Conservation (phyloP, 1,140 invertebrate species). For the Hylyphantes graminicola region DNA sequence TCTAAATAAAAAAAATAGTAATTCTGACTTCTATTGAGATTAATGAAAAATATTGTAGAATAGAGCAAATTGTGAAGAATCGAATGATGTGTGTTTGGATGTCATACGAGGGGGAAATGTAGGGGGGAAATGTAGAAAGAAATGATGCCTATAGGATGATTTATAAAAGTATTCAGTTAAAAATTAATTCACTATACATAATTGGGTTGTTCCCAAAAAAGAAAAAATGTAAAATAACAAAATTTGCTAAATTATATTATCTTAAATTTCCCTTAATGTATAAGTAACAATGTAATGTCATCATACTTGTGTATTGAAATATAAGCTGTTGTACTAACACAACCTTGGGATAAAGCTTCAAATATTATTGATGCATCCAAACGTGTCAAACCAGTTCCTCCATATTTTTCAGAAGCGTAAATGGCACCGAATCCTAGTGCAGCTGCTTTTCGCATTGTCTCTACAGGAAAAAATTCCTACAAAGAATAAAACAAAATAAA, state of each 20-base stretch:
- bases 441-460: slow-evolving; percentile 69
- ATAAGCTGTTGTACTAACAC: slow-evolving; percentile 75
- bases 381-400: slow-evolving; percentile 72
- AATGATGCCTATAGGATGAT: no score
- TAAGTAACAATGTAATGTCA: no score
- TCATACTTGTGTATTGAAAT: slow-evolving; percentile 75
- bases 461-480: slow-evolving; percentile 69
- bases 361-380: slow-evolving; percentile 75
- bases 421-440: slow-evolving; percentile 74
- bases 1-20: no score
- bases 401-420: slow-evolving; percentile 72
- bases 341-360: slow-evolving; percentile 75
- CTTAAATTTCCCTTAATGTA: slow-evolving; percentile 67
- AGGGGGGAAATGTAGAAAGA: no score
- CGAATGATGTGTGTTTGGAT: no score
- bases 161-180: no score
- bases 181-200: no score
- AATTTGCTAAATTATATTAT: background rate
- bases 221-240: background rate
- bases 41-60: no score
- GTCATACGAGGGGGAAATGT: no score
- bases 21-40: no score
- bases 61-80: no score
- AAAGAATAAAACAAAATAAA: slow-evolving; percentile 11
- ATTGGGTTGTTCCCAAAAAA: no score